Evolutionary conservation across 2,113 vertebrate genomes (phyloP).

Genomic region (Morone saxatilis): DNA sequence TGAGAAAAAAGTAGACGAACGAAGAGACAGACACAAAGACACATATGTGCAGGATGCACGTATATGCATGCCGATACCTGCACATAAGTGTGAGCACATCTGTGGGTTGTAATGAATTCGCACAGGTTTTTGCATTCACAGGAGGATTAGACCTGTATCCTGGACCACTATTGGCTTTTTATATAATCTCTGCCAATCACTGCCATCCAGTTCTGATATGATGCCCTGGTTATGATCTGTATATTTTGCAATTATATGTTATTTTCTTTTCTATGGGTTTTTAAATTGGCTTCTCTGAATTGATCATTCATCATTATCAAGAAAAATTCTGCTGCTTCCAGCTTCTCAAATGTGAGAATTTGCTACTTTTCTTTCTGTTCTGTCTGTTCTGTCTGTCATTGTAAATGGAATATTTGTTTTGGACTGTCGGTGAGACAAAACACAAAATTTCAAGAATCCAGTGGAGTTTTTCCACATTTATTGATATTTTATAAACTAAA

Average conservation of each 20-base stretch:
- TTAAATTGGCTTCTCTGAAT: not conserved
- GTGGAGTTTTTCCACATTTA: not conserved
- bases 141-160: not conserved
- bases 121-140: not conserved
- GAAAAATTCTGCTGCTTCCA: not conserved
- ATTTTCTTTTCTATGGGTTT: not conserved
- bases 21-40: slow-evolving; percentile 50
- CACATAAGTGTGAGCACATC: slow-evolving; percentile 9
- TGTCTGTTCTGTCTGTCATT: not conserved
- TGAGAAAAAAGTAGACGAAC: slow-evolving; percentile 54
- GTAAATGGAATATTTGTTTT: too few species aligned
- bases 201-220: not conserved
- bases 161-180: not conserved
- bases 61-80: slow-evolving; percentile 30
- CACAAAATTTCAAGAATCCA: not conserved
- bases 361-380: not conserved
- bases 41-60: not conserved
- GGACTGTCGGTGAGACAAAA: not conserved
- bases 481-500: not conserved
- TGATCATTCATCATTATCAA: too few species aligned
- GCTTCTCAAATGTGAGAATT: not conserved
- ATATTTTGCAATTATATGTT: not conserved
- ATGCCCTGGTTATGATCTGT: not conserved
- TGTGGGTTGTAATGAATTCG: not conserved
- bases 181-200: not conserved